These are phyloP conservation scores for Meteorus sp. DNA, from an alignment of 1,140 invertebrate genomes.

Conservation along the genomic window DNA sequence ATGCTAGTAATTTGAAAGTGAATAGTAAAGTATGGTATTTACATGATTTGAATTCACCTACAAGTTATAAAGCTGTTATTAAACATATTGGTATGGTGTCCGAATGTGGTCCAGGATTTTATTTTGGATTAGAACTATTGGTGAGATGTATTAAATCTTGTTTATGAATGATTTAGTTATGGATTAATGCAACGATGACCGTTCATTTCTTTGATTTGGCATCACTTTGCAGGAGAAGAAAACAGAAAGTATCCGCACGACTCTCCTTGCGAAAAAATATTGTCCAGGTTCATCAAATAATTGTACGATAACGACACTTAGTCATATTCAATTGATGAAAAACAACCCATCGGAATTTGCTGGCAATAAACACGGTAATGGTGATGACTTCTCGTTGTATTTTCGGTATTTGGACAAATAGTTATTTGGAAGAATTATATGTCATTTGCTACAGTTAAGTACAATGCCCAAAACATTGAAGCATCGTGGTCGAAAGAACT, in stretches of 20 bases:
- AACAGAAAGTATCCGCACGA: slow-evolving; percentile 29
- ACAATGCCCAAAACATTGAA: slow-evolving; percentile 19
- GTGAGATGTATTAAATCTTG: slow-evolving; percentile 47
- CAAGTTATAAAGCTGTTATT: slow-evolving; percentile 48
- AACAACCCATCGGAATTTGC: slow-evolving; percentile 31
- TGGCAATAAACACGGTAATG: slow-evolving; percentile 34
- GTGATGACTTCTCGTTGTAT: too few relatives aligned
- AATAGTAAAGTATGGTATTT: slow-evolving; percentile 42
- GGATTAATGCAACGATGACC: background rate
- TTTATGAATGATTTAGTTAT: slow-evolving; percentile 16
- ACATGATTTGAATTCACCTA: slow-evolving; percentile 20
- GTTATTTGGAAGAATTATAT: too few relatives aligned
- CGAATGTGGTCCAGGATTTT: slow-evolving; percentile 59
- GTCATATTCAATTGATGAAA: slow-evolving; percentile 37
- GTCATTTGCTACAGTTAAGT: slow-evolving; percentile 26
- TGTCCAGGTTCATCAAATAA: slow-evolving; percentile 30
- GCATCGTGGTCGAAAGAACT: slow-evolving; percentile 21
- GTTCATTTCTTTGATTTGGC: slow-evolving; percentile 12
- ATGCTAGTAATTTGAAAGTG: slow-evolving; percentile 48
- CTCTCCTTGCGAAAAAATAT: slow-evolving; percentile 32
- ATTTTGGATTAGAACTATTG: slow-evolving; percentile 63
- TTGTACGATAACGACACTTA: slow-evolving; percentile 39
- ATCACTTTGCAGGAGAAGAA: slow-evolving; percentile 33
- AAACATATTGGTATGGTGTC: slow-evolving; percentile 61
- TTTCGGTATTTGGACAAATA: too few relatives aligned